Evolutionary conservation across 1,140 invertebrate genomes (phyloP).

Genomic region (Globodera ellingtonae): DNA sequence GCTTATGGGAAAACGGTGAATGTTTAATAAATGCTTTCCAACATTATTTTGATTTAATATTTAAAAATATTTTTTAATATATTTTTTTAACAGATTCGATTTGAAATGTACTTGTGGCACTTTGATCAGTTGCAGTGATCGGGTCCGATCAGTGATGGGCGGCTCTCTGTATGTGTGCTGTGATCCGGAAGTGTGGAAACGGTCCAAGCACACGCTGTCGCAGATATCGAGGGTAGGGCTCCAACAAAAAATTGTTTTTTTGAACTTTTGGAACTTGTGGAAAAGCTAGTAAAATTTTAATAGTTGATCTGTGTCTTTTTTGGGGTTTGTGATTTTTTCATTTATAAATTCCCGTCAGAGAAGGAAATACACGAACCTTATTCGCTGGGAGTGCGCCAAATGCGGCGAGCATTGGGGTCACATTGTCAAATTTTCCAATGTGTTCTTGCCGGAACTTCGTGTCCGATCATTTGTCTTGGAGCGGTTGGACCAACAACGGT

Average conservation of each 20-base stretch:
- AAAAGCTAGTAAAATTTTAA: too few species aligned
- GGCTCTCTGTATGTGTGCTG: constrained; percentile 35
- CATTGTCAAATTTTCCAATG: constrained; percentile 44
- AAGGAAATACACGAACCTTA: constrained; percentile 35
- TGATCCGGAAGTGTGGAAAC: constrained; percentile 33
- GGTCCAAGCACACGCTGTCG: constrained; percentile 12
- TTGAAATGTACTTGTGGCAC: constrained; percentile 15
- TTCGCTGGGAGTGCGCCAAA: constrained; percentile 31
- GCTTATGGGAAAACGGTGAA: constrained; percentile 15
- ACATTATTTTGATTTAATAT: constrained; percentile 8
- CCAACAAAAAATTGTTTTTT: too few species aligned
- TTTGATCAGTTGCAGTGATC: constrained; percentile 35
- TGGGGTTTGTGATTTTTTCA: too few species aligned
- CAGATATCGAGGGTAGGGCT: constrained; percentile 22
- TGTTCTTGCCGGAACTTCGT: constrained; percentile 25
- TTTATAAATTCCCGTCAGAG: constrained; percentile 15
- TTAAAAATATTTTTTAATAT: constrained; percentile 26
- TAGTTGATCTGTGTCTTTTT: too few species aligned
- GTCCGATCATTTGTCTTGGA: constrained; percentile 32
- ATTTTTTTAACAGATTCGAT: neutral
- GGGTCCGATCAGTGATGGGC: constrained; percentile 33
- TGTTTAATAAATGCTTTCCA: neutral
- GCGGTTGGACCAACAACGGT: constrained; percentile 11
- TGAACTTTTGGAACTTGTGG: too few species aligned
- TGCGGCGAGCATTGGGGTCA: constrained; percentile 28